These are phyloP conservation scores for Cyaniris semiargus DNA, from an alignment of 2,888 invertebrate genomes.

Conservation along the genomic window DNA sequence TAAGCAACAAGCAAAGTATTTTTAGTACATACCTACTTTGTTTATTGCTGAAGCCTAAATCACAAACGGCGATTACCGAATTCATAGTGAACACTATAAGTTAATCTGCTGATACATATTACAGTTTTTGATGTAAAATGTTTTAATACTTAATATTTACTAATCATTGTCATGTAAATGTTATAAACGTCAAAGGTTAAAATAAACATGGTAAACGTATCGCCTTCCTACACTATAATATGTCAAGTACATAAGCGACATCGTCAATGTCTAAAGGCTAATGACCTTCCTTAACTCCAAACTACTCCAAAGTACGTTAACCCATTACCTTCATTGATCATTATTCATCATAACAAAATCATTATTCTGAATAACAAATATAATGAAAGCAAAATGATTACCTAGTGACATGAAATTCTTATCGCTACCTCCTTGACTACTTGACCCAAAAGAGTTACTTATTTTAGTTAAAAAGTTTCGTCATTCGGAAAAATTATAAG, in stretches of 20 bases:
- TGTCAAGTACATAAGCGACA: background rate
- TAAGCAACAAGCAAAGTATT: too few species aligned
- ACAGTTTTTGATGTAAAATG: too few species aligned
- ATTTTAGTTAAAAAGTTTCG: background rate
- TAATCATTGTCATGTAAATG: too few species aligned
- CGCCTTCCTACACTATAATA: background rate
- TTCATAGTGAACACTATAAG: too few species aligned
- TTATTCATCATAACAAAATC: background rate
- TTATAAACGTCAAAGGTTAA: background rate
- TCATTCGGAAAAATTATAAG: background rate
- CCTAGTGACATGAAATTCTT: background rate
- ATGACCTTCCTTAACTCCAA: background rate
- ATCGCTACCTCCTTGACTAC: background rate
- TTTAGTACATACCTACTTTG: too few species aligned
- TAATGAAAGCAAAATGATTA: background rate
- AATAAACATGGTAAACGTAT: background rate
- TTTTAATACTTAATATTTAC: too few species aligned
- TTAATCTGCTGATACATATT: too few species aligned
- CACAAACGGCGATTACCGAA: too few species aligned
- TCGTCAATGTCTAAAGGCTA: constrained; percentile 1
- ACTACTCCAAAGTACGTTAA: background rate
- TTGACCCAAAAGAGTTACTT: background rate
- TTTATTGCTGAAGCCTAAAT: too few species aligned
- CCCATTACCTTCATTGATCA: background rate
- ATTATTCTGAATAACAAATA: background rate